These are phyloP conservation scores for Xiphophorus maculatus DNA, from an alignment of 2,113 vertebrate species.

Conservation along the genomic window DNA sequence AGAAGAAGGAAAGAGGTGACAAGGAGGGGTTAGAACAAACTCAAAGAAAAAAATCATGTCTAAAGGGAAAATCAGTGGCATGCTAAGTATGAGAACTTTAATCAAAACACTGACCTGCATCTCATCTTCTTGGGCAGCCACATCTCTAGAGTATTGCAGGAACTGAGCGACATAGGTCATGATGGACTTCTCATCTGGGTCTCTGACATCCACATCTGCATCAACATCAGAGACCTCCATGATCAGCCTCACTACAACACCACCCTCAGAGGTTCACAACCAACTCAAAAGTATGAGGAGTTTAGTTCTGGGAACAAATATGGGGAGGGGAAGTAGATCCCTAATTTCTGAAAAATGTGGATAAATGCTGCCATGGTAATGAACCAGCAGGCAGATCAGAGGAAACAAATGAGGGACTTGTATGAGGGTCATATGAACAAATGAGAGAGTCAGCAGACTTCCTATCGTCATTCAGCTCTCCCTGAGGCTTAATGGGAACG, in stretches of 20 bases:
- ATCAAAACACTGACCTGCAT: conserved; percentile 77
- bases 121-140: conserved; percentile 68
- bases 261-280: neutral
- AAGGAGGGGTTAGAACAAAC: neutral
- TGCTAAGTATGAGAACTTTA: neutral
- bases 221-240: conserved; percentile 57
- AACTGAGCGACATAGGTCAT: conserved; percentile 98
- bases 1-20: neutral
- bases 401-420: conserved; percentile 46
- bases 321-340: conserved; percentile 15
- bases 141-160: conserved; percentile 89
- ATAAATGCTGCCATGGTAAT: neutral
- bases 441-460: conserved; percentile 63
- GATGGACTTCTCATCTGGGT: conserved; percentile 97
- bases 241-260: conserved; percentile 11
- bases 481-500: conserved; percentile 35
- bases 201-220: conserved; percentile 89
- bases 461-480: conserved; percentile 28
- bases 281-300: conserved; percentile 13
- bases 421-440: conserved; percentile 11
- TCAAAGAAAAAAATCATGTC: neutral
- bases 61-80: neutral
- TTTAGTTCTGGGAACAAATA: neutral
- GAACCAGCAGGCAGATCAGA: conserved; percentile 27
- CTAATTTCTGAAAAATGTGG: neutral